A percentile compares a stretch with the other conserved stretches of the same genome.
Evolutionary conservation across 2,888 invertebrate species (phyloP).

Genomic region (Calameuta filiformis): DNA sequence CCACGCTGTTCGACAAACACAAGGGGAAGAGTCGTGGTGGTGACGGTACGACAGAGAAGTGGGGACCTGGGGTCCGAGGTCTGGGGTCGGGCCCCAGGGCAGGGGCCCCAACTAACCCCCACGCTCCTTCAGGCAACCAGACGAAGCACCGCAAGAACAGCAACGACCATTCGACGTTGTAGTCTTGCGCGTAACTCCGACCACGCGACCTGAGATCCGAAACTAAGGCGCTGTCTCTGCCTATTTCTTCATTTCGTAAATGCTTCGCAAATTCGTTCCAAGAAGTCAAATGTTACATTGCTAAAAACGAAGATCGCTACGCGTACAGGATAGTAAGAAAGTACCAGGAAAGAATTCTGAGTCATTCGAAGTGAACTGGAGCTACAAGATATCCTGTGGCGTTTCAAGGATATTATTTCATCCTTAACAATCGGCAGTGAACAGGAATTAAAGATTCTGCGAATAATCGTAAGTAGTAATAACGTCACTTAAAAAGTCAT

Average conservation of each 20-base stretch:
- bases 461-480: neutral
- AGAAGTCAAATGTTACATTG: neutral
- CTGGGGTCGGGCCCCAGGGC: constrained; percentile 12
- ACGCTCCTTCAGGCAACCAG: constrained; percentile 19
- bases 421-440: neutral
- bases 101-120: constrained; percentile 22
- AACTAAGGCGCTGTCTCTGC: neutral
- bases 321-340: neutral
- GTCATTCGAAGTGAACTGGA: neutral
- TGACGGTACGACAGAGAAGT: constrained; percentile 19
- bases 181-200: constrained; percentile 39
- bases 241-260: neutral
- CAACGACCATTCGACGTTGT: constrained; percentile 29
- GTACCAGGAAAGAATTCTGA: neutral
- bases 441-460: neutral
- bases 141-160: constrained; percentile 19
- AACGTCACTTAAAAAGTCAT: neutral
- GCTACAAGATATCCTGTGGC: neutral
- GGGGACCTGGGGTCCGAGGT: constrained; percentile 22
- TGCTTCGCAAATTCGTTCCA: neutral
- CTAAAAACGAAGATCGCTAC: neutral
- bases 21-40: constrained; percentile 16
- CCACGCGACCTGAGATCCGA: constrained; percentile 12
- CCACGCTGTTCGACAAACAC: constrained; percentile 27
- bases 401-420: neutral